Percentiles rank a stretch among this genome's conserved stretches.
Evolutionary conservation across 2,113 vertebrate genomes (phyloP).

Genomic region (Calonectris borealis): DNA sequence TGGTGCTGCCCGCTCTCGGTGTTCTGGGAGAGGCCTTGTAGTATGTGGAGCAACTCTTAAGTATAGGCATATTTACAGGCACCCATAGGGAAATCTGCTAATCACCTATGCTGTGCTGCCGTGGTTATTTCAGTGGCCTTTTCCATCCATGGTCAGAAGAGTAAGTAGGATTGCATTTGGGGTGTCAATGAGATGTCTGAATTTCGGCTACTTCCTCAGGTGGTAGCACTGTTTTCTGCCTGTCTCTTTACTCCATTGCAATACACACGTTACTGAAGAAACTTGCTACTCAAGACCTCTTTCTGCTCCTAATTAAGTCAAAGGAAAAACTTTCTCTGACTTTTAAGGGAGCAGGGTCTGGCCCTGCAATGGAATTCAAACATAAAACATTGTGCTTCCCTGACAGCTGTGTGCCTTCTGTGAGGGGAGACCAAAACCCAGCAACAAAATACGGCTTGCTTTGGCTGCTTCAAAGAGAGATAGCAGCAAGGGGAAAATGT

Average conservation of each 20-base stretch:
- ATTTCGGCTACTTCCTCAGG: not conserved
- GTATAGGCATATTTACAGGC: not conserved
- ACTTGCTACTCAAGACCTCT: not conserved
- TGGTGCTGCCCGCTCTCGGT: not conserved
- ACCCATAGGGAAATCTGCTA: not conserved
- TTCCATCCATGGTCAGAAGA: not conserved
- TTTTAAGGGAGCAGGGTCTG: slow-evolving; percentile 31
- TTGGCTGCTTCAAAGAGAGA: slow-evolving; percentile 22
- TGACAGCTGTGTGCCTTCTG: slow-evolving; percentile 64
- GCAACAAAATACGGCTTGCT: not conserved
- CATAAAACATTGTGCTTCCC: not conserved
- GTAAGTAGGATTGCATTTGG: not conserved
- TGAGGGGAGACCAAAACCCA: not conserved
- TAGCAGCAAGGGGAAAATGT: not conserved
- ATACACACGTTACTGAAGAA: not conserved
- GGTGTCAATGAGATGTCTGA: not conserved
- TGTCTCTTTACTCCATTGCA: not conserved
- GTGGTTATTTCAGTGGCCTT: not conserved
- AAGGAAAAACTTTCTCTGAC: slow-evolving; percentile 34
- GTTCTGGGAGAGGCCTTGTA: not conserved
- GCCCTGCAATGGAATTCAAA: not conserved
- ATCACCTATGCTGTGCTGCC: not conserved
- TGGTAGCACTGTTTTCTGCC: not conserved
- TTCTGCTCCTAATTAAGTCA: slow-evolving; percentile 58
- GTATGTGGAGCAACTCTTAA: not conserved